Percentiles rank a stretch among this genome's conserved stretches.
Evolutionary conservation across 2,888 invertebrate species (phyloP).

Genomic region (Melanostoma scalare): DNA sequence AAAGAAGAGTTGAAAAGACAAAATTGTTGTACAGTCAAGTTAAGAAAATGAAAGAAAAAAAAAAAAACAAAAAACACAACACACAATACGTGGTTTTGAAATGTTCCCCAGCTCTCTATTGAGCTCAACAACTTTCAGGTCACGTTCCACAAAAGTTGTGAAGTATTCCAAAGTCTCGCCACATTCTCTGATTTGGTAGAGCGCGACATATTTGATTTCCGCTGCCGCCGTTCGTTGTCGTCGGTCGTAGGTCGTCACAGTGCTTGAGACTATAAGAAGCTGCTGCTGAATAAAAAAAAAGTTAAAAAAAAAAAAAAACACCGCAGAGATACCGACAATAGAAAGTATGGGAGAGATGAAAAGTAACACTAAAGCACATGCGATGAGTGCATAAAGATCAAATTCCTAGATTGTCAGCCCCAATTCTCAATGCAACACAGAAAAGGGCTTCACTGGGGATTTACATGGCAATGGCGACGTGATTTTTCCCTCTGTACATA

Average conservation of each 20-base stretch:
- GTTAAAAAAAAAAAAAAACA: slow-evolving; percentile 23
- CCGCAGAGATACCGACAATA: slow-evolving; percentile 8
- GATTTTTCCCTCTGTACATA: slow-evolving; percentile 55
- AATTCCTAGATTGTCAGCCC: slow-evolving; percentile 51
- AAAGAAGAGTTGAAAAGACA: slow-evolving; percentile 10
- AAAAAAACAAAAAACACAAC: slow-evolving; percentile 4
- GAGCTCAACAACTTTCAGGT: slow-evolving; percentile 60
- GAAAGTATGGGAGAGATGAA: slow-evolving; percentile 10
- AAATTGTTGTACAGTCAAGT: slow-evolving; percentile 33
- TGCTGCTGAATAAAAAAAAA: slow-evolving; percentile 7
- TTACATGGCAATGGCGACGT: slow-evolving; percentile 60
- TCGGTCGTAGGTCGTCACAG: slow-evolving; percentile 7
- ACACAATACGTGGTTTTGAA: slow-evolving; percentile 50
- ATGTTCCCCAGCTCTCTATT: slow-evolving; percentile 42
- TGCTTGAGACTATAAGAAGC: slow-evolving; percentile 5
- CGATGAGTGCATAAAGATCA: slow-evolving; percentile 70
- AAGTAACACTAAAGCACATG: slow-evolving; percentile 40
- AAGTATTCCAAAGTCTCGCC: slow-evolving; percentile 69
- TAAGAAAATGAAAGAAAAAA: slow-evolving; percentile 11
- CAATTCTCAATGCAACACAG: slow-evolving; percentile 32
- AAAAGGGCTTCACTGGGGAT: slow-evolving; percentile 39
- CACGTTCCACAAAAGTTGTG: slow-evolving; percentile 67
- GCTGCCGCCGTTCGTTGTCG: neutral
- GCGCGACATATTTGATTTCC: slow-evolving; percentile 69
- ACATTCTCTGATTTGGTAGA: slow-evolving; percentile 54